Percentiles rank a stretch among this genome's conserved stretches.
Evolutionary conservation across 2,113 vertebrate species (phyloP).

Genomic region (Paratilapia polleni): DNA sequence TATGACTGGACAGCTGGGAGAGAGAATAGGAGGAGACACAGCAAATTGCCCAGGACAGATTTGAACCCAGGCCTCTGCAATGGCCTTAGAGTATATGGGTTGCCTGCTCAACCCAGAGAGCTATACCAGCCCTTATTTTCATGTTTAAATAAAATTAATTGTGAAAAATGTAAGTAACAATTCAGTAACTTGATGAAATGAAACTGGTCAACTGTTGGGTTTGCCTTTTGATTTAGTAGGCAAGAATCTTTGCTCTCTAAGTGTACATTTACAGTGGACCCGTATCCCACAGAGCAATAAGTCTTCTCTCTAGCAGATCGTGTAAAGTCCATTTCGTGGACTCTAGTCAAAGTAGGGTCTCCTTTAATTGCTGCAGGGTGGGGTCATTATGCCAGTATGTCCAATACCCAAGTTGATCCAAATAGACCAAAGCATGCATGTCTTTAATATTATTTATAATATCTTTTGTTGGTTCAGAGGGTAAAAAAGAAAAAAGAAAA

Average conservation of each 20-base stretch:
- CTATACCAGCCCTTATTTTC: background rate
- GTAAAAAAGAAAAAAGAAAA: rapidly evolving
- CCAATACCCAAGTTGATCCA: background rate
- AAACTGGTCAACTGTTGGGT: background rate
- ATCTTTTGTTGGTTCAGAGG: background rate
- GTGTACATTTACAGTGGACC: background rate
- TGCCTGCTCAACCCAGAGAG: background rate
- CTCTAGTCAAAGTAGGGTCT: background rate
- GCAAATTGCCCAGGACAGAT: rapidly evolving
- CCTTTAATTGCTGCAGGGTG: background rate
- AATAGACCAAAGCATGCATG: background rate
- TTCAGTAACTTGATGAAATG: background rate
- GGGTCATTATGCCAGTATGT: background rate
- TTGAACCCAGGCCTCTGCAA: background rate
- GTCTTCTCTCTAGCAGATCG: background rate
- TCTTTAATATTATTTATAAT: background rate
- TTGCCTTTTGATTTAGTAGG: background rate
- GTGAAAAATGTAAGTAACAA: background rate
- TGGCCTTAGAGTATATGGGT: no score
- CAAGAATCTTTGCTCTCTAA: background rate
- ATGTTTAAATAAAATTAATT: background rate
- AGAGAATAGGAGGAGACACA: background rate
- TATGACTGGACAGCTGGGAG: background rate
- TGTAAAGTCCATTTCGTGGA: rapidly evolving
- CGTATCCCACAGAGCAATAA: background rate